Conservation (phyloP, 1,140 invertebrate species). For the Dinoponera quadriceps region DNA sequence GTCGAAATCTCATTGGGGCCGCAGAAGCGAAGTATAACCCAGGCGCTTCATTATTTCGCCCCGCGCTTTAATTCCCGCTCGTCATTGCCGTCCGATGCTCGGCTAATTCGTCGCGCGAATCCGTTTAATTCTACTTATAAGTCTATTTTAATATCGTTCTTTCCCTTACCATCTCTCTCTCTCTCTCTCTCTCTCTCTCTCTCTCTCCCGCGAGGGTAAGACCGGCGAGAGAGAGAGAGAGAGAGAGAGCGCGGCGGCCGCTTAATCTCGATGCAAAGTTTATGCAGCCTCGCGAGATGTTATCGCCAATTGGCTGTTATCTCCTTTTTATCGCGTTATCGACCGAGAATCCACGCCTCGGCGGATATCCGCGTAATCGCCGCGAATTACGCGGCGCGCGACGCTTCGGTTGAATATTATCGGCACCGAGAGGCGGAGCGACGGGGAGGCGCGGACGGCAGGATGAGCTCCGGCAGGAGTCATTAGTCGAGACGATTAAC, state of each 20-base stretch:
- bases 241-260: constrained; percentile 20
- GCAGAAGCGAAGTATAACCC: constrained; percentile 9
- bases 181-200: not conserved
- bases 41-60: constrained; percentile 41
- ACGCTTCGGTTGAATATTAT: constrained; percentile 46
- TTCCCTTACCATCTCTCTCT: not conserved
- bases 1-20: constrained; percentile 35
- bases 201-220: not conserved
- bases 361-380: constrained; percentile 24
- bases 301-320: constrained; percentile 50
- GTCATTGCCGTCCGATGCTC: constrained; percentile 15
- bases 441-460: not conserved
- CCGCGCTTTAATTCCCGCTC: constrained; percentile 29
- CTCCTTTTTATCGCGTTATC: constrained; percentile 31
- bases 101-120: constrained; percentile 52
- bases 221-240: too few relatives aligned
- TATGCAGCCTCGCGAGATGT: constrained; percentile 39
- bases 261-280: constrained; percentile 63
- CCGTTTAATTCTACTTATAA: constrained; percentile 50
- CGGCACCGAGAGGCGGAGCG: not conserved
- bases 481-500: constrained; percentile 40
- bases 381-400: constrained; percentile 37
- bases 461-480: constrained; percentile 7
- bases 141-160: constrained; percentile 30
- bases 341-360: constrained; percentile 1